Evolutionary conservation across 1,140 invertebrate species (phyloP).

Genomic region (Odontomachus brunneus): DNA sequence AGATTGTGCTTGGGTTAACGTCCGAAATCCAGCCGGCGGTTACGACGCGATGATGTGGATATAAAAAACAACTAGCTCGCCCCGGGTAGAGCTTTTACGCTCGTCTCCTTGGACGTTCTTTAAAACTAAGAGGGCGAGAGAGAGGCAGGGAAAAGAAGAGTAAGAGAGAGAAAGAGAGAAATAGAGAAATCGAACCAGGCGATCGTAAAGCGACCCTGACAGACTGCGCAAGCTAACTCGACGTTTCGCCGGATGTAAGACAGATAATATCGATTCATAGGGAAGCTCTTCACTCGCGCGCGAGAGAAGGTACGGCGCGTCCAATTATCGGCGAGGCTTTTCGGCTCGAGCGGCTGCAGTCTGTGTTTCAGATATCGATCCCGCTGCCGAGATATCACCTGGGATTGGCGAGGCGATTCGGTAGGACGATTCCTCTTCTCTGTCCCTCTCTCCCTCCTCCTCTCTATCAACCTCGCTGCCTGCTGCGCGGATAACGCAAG

Average conservation of each 20-base stretch:
- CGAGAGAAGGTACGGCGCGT: constrained; percentile 15
- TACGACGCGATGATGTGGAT: constrained; percentile 58
- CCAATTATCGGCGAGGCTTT: constrained; percentile 56
- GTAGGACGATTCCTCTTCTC: constrained; percentile 24
- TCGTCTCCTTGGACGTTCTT: constrained; percentile 20
- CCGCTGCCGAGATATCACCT: constrained; percentile 26
- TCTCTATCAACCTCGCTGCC: no score
- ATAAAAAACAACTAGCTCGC: constrained; percentile 49
- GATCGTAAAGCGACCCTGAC: constrained; percentile 29
- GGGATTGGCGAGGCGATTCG: constrained; percentile 40
- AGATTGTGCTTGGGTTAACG: constrained; percentile 56
- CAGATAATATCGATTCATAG: constrained; percentile 52
- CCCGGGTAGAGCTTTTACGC: constrained; percentile 15
- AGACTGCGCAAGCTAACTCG: constrained; percentile 8
- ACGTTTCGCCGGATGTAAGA: constrained; percentile 45
- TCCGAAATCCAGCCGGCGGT: constrained; percentile 25
- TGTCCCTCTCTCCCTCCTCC: no score
- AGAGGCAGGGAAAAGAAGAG: background rate
- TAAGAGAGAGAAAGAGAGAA: background rate
- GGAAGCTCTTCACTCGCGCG: constrained; percentile 1
- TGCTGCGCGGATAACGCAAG: background rate
- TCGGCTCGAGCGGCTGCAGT: constrained; percentile 49
- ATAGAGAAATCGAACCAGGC: constrained; percentile 1
- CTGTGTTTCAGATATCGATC: constrained; percentile 51
- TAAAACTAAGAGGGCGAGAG: constrained; percentile 5